Evolutionary conservation across 2,888 invertebrate genomes (phyloP).

Genomic region (Dicycla oo): DNA sequence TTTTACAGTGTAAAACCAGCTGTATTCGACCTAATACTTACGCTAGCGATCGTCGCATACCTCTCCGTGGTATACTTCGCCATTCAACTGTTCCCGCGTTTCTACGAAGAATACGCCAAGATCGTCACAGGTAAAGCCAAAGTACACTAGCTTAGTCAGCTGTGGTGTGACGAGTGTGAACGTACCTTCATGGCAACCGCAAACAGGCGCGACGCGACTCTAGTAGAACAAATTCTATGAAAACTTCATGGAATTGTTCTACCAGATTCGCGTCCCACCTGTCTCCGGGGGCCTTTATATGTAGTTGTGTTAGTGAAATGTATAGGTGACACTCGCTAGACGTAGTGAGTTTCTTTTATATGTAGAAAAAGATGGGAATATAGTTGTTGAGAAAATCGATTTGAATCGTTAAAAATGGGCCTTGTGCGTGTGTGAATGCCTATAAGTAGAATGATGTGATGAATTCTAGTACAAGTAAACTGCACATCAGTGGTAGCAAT

Average conservation of each 20-base stretch:
- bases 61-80: conserved; percentile 95
- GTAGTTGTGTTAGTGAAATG: conserved; percentile 31
- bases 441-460: too few relatives aligned
- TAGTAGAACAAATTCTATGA: too few relatives aligned
- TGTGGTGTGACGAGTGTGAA: conserved; percentile 50
- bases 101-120: conserved; percentile 92
- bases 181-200: too few relatives aligned
- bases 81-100: conserved; percentile 92
- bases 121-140: conserved; percentile 85
- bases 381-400: conserved; percentile 9
- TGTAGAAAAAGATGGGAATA: neutral
- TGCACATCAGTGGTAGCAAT: too few relatives aligned
- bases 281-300: too few relatives aligned
- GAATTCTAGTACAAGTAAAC: too few relatives aligned
- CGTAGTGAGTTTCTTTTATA: conserved; percentile 1
- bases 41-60: conserved; percentile 95
- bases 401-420: conserved; percentile 12
- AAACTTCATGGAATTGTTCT: too few relatives aligned
- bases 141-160: conserved; percentile 75
- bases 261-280: too few relatives aligned
- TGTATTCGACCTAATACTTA: conserved; percentile 98
- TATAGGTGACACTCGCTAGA: conserved; percentile 30
- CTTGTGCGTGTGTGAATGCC: neutral
- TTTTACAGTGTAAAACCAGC: conserved; percentile 97
- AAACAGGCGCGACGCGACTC: too few relatives aligned